Base-by-base conservation (phyloP, 2,797 vertebrate genomes). In the Paramormyrops hopkinsi region DNA sequence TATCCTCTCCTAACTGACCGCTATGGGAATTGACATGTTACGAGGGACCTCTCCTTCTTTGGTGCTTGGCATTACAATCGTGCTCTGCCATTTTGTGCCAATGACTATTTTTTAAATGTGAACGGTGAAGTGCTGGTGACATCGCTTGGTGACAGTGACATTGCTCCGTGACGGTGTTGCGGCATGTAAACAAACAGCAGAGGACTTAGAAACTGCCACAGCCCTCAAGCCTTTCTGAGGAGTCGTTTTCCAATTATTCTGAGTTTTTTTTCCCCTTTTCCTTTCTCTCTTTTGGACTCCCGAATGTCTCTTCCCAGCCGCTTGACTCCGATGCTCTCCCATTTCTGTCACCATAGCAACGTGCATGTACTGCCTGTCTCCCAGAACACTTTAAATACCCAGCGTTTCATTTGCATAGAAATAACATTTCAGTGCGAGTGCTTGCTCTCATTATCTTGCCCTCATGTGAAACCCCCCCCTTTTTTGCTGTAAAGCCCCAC, bases 381-480 rank as follows among this genome's bases (percentile, higher is more conserved):
- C 29, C 22, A 46, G 90, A 90, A 89, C 90, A 90, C 91, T 92
- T 93, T 90, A 95, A 95, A 96, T 94, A 95, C 93, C 91, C 91
- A 91, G 91, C 91, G 92, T 92, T 93, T 94, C 93, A 96, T 96
- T 96, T 96, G 94, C 95, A 96, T 96, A 95, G 94, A 96, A 96
- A 96, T 96, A 95, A 96, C 94, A 95, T 95, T 96, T 92, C 93
- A 93, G 93, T 93, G 92, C 93, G 92, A 95, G 92, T 92, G 91
- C 91, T 92, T 87, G 62, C 92, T 93, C 92, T 93, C 93, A 92
- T 88, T 89, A 56, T 84, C 53, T 85, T 54, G 56, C 86, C 86
- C 29, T 65, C 86, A 4, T 87, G 53, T 87, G 53, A 87, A 59
- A 87, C 53, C 33, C 54, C 14, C 53, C 11, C 33, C 37, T 2